Conservation (phyloP, 2,113 vertebrate genomes). For the Verasper variegatus region DNA sequence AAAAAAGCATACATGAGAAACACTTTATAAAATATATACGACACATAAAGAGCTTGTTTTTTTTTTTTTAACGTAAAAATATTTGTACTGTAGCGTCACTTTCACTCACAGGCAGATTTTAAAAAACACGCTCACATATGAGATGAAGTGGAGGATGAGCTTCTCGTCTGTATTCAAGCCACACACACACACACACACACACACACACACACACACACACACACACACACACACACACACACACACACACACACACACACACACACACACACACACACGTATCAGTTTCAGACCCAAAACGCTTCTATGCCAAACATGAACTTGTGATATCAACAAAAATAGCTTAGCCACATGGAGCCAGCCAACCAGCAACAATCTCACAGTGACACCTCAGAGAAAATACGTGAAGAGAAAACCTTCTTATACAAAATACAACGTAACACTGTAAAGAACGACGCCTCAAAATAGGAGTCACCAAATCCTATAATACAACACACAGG, state of each 20-base stretch:
- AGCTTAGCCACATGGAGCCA: slow-evolving; percentile 70
- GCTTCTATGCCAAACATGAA: slow-evolving; percentile 36
- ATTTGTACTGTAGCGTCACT: slow-evolving; percentile 28
- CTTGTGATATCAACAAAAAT: slow-evolving; percentile 31
- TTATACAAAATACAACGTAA: slow-evolving; percentile 71
- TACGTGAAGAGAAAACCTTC: slow-evolving; percentile 39
- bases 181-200: neutral
- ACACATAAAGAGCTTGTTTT: slow-evolving; percentile 27
- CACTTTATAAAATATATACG: slow-evolving; percentile 33
- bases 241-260: neutral
- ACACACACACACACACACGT: too few relatives aligned
- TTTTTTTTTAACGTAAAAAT: slow-evolving; percentile 6
- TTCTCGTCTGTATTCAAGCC: slow-evolving; percentile 10
- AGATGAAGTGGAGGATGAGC: slow-evolving; percentile 20
- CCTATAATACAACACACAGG: slow-evolving; percentile 36
- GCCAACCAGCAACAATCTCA: slow-evolving; percentile 78
- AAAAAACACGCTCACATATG: slow-evolving; percentile 22
- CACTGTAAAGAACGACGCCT: slow-evolving; percentile 55
- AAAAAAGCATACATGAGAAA: slow-evolving; percentile 44
- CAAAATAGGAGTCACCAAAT: slow-evolving; percentile 32
- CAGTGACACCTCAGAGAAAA: slow-evolving; percentile 51
- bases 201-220: too few relatives aligned
- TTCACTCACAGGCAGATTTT: slow-evolving; percentile 32
- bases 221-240: too few relatives aligned
- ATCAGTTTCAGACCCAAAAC: slow-evolving; percentile 26